A percentile compares a stretch with the other conserved stretches of the same genome.
phyloP scores from a whole-genome alignment of 2,888 invertebrate genomes.

The Timandra comae region DNA sequence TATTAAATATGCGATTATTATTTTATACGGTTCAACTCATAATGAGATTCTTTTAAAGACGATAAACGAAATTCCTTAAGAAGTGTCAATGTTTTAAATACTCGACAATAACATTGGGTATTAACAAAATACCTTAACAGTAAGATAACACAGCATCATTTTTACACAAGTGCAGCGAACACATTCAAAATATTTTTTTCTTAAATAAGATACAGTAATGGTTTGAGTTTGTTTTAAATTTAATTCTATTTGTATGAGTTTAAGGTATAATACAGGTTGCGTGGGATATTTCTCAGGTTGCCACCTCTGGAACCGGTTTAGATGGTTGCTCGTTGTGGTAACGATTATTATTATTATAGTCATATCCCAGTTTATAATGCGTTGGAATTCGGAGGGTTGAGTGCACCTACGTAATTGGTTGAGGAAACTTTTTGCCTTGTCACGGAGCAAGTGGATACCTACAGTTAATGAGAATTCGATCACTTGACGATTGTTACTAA shows the following conservation, averaged over 20 bases:
- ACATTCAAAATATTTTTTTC: slow-evolving; percentile 28
- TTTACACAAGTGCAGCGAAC: slow-evolving; percentile 23
- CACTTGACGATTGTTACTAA: no score
- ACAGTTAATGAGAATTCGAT: no score
- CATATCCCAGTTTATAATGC: slow-evolving; percentile 35
- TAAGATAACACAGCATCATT: slow-evolving; percentile 20
- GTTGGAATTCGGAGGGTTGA: slow-evolving; percentile 44
- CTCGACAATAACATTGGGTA: background rate
- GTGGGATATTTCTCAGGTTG: slow-evolving; percentile 17
- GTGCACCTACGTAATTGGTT: slow-evolving; percentile 35
- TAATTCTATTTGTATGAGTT: slow-evolving; percentile 4
- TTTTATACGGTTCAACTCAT: no score
- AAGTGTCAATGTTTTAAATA: background rate
- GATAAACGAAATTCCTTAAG: background rate
- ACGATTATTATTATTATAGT: slow-evolving; percentile 53
- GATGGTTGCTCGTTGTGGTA: slow-evolving; percentile 56
- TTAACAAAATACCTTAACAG: slow-evolving; percentile 7
- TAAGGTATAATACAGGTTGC: slow-evolving; percentile 22
- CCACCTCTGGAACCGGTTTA: slow-evolving; percentile 43
- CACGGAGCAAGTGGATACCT: slow-evolving; percentile 4
- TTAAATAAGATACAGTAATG: slow-evolving; percentile 18
- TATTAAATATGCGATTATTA: background rate
- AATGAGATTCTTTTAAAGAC: no score
- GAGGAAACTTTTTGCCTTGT: slow-evolving; percentile 26
- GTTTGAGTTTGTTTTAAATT: slow-evolving; percentile 5